Evolutionary conservation across 2,888 invertebrate species (phyloP), one percentile per base, ranked within the genome.

Genomic region (Drosophila prostipennis): DNA sequence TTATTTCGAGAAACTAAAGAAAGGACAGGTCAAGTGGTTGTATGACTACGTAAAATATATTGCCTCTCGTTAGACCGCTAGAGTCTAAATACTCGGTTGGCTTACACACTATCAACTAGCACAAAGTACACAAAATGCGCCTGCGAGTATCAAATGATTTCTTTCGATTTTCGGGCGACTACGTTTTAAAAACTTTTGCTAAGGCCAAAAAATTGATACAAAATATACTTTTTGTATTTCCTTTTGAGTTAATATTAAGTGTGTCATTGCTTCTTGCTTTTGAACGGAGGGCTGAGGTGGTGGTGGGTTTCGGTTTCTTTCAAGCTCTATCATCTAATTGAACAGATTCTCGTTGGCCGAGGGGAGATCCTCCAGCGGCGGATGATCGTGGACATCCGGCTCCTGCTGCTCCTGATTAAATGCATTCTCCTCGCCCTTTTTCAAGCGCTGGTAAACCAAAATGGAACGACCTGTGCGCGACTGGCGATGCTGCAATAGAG

Each of bases 401-500:
- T 46, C 46, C 6, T 16, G 11, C n/a, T 61, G 48, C 11, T 61
- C 43, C 11, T 29, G 82, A 76, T 91, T 91, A 70, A 76, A 91
- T 16, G 87, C 58, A 64, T 91, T 91, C 63, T 91, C 89, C 60
- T 91, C 91, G 19, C 89, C 91, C 4, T 74, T 46, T 32, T 72
- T 77, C 51, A 91, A 69, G 13, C 91, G 91, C 74, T 91, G 90
- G 76, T 88, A 91, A 11, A 91, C 83, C 39, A 89, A 53, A 53
- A 91, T 91, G 51, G 79, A 77, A 43, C 81, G 90, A 16, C 91
- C 91, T 6, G 80, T 87, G 45, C 91, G 89, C 16, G 79, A 43
- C 45, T 87, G 84, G 26, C 86, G 61, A 13, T 80, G 59, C 82
- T 90, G 84, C 53, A 91, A 79, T 37, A 90, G 54, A 78, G 88